Evolutionary conservation across 1,140 invertebrate genomes (phyloP), one percentile per base, ranked within the genome.

Genomic region (Oreohelix idahoensis): DNA sequence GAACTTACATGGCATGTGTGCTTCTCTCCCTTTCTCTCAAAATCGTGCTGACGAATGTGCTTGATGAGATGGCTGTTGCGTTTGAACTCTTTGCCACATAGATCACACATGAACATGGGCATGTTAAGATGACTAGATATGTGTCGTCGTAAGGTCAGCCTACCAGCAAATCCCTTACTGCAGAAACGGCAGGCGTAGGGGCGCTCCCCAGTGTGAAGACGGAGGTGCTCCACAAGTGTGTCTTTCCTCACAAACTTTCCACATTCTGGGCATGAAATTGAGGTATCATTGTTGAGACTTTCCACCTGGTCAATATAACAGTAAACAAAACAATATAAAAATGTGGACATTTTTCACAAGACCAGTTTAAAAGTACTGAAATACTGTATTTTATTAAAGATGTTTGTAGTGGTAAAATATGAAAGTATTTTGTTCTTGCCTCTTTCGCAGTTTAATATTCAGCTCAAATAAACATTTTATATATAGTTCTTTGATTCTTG

Each of bases 1-100:
- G 15, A 58, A 53, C 80, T 82, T 42, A 93, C 93, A 2, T 93
- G 93, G 87, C 95, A 96, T 38, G 94, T 87, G 29, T 84, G 80
- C 49, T 88, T 92, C 63, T 86, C 84, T 39, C 86, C 86, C n/a
- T 79, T 83, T 79, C 87, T 89, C 74, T 90, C 83, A 63, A 82
- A 87, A 5, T 85, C 82, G 84, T 91, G 90, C 26, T 86, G 80
- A 38, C 77, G 79, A 84, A 89, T 86, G 85, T 92, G 91, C n/a
- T 86, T 83, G 39, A 84, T 84, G 70, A 87, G 90, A 17, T 85
- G 86, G 17, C 75, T 84, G 17, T 85, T 78, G 69, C 89, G 89
- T n/a, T 87, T 88, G 79, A 89, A 92, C 36, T 87, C 86, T 63
- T 88, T 89, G 0, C 90, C 89, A 84, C 91, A 92, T 5, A 86